Base-by-base conservation (phyloP, 1,140 invertebrate species). In the Halictus rubicundus region DNA sequence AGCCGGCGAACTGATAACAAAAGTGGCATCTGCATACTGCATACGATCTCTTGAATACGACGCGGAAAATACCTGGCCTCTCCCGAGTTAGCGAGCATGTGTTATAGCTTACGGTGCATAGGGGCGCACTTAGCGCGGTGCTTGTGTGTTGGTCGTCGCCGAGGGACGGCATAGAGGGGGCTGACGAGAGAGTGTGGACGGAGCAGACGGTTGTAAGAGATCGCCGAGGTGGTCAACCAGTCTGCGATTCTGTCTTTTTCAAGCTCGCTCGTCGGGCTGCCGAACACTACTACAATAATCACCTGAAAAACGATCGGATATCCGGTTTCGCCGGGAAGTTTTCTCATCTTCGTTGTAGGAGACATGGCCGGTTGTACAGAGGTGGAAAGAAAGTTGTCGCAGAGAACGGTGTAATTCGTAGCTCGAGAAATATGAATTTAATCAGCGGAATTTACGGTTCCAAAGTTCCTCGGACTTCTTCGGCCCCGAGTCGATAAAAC, bases 151-250 rank as follows among this genome's bases (percentile, higher is more conserved):
- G 69, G 71, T 66, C 81, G 49, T 52, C 49, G 49, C 16, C 49
- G 61, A 21, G 52, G 59, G 59, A 66, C 57, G 72, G 66, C 61
- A 75, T 74, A 68, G 73, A 72, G 78, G 80, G 68, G 23, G 77
- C 70, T 82, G 81, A 84, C 68, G 82, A 87, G 82, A 87, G 82
- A 86, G 86, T 81, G 77, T 80, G 78, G 37, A 70, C 61, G 80
- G 76, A 78, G 82, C 81, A 86, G 87, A 87, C 80, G 78, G 76
- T 81, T 78, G 80, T 84, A 83, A 86, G 82, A 88, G 86, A 87
- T 80, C 76, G 77, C 82, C 82, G 82, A 84, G 86, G 86, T 88
- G 87, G 86, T 88, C 86, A 88, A 88, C 86, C 74, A 81, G 83
- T 86, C 83, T 83, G 77, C 16, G 66, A 49, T 64, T 81, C 73